Percentiles rank a stretch among this genome's conserved stretches.
Evolutionary conservation across 2,797 vertebrate species (phyloP).

Genomic region (Hyperoplus lanceolatus): DNA sequence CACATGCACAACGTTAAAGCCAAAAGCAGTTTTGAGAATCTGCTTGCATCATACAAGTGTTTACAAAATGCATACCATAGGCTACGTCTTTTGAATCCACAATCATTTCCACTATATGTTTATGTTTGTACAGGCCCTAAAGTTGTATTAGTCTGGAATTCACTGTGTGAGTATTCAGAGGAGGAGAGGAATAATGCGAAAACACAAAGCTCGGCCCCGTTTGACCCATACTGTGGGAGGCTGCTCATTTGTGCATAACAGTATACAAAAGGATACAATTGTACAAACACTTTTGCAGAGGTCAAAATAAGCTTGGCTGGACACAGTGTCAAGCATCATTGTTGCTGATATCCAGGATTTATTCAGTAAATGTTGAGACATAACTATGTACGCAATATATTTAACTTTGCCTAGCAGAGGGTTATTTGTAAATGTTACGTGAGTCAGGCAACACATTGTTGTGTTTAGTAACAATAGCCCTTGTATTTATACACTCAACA

Average conservation of each 20-base stretch:
- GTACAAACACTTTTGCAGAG: background rate
- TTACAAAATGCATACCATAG: constrained; percentile 9
- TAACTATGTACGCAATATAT: background rate
- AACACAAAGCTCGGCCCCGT: constrained; percentile 23
- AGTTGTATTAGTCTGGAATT: constrained; percentile 36
- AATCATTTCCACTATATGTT: constrained; percentile 29
- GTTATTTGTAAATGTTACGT: constrained; percentile 5
- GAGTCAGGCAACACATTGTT: too few species aligned
- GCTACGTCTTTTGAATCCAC: constrained; percentile 3
- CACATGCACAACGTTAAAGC: background rate
- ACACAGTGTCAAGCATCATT: background rate
- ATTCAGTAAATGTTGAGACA: background rate
- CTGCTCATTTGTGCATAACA: constrained; percentile 25
- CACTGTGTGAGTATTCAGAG: background rate
- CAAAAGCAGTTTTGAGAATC: background rate
- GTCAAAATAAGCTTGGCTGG: background rate
- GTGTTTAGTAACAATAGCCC: too few species aligned
- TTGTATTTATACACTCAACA: too few species aligned
- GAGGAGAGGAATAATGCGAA: background rate
- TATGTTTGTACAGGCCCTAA: constrained; percentile 27
- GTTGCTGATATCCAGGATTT: background rate
- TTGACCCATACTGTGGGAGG: constrained; percentile 1
- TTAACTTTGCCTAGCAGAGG: background rate
- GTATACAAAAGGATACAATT: background rate
- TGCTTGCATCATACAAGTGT: background rate